Conservation (phyloP, 2,888 invertebrate species). For the Cheiracanthium punctorium region DNA sequence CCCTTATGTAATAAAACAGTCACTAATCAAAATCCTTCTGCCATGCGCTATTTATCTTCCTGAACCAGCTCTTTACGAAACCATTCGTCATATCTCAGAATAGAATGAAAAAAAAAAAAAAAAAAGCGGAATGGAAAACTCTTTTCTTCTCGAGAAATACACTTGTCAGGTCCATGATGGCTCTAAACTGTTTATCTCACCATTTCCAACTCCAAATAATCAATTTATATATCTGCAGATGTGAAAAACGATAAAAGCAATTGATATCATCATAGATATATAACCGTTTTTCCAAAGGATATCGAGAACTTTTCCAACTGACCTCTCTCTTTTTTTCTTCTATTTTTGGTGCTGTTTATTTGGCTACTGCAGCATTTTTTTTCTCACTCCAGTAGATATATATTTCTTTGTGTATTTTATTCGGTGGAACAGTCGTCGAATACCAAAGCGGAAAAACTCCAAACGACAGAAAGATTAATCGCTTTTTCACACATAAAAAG, state of each 20-base stretch:
- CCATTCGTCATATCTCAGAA: neutral
- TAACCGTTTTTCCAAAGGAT: conserved; percentile 14
- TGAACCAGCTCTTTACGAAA: neutral
- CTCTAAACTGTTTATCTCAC: conserved; percentile 35
- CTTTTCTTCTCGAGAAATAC: neutral
- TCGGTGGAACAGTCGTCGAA: conserved; percentile 58
- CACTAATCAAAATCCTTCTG: neutral
- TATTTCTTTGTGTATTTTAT: conserved; percentile 50
- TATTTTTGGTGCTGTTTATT: neutral
- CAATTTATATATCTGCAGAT: conserved; percentile 39
- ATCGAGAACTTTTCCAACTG: conserved; percentile 28
- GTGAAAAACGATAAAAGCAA: conserved; percentile 31
- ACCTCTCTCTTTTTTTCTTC: conserved; percentile 32
- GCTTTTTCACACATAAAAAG: conserved; percentile 65
- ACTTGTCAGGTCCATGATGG: conserved; percentile 34
- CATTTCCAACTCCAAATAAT: conserved; percentile 39
- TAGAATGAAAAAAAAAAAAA: neutral
- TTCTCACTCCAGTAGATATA: conserved; percentile 12
- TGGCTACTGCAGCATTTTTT: conserved; percentile 8
- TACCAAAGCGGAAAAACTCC: conserved; percentile 64
- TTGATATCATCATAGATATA: conserved; percentile 53
- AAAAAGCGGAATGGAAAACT: too few relatives aligned
- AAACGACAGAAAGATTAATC: conserved; percentile 70
- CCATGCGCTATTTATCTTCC: neutral
- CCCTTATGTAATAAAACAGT: neutral